Conservation (phyloP, 2,888 invertebrate genomes). For the Azorinus chamasolen region DNA sequence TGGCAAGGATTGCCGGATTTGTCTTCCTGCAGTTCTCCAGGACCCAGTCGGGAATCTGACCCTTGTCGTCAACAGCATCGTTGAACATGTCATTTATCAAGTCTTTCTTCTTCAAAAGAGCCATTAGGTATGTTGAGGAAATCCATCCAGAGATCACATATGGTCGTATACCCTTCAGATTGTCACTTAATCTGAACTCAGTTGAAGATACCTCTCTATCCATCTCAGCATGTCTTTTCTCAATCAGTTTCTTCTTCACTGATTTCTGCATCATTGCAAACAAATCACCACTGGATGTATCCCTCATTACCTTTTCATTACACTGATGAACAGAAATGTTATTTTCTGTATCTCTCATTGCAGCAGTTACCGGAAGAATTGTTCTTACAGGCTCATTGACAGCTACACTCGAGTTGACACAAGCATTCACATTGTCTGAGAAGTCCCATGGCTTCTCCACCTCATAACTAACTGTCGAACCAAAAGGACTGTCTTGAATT, state of each 20-base stretch:
- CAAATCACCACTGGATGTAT: background rate
- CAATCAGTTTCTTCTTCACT: constrained; percentile 12
- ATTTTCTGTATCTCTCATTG: no score
- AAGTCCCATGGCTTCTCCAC: no score
- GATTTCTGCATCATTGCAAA: constrained; percentile 19
- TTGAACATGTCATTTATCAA: constrained; percentile 51
- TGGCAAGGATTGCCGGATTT: constrained; percentile 42
- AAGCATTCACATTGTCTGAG: no score
- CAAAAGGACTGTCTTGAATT: no score
- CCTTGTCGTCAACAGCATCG: constrained; percentile 35
- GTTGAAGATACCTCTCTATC: background rate
- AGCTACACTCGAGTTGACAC: no score
- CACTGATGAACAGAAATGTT: no score
- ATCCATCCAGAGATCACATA: constrained; percentile 56
- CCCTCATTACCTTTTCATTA: no score
- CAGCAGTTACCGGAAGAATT: no score
- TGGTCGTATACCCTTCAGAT: constrained; percentile 39
- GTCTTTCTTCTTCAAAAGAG: constrained; percentile 44
- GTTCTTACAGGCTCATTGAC: no score
- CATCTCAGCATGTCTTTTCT: no score
- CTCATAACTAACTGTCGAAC: no score
- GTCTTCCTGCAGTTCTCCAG: constrained; percentile 46
- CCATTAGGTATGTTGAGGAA: constrained; percentile 47
- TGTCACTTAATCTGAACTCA: constrained; percentile 22
- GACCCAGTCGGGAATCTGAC: constrained; percentile 49